Conservation (phyloP, 2,113 vertebrate species). For the Archocentrus centrarchus region DNA sequence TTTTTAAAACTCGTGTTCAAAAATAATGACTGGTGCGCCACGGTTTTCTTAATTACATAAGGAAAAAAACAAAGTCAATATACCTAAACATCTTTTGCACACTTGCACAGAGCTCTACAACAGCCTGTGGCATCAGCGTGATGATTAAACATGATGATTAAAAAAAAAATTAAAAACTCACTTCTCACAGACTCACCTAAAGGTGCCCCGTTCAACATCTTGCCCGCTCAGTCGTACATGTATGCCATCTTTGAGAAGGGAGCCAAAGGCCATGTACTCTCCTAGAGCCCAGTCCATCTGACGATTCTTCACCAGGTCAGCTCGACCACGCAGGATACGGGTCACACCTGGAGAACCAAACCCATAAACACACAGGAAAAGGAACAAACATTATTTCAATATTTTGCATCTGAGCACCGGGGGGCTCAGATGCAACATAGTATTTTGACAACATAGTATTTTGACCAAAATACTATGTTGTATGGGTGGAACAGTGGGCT, state of each 20-base stretch:
- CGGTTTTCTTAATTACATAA: neutral
- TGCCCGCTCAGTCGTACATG: conserved; percentile 91
- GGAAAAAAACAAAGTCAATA: neutral
- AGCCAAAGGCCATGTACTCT: conserved; percentile 92
- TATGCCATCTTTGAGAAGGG: conserved; percentile 91
- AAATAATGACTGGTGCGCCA: neutral
- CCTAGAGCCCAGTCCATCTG: conserved; percentile 92
- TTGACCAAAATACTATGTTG: neutral
- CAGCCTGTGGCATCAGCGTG: neutral
- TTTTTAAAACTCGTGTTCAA: neutral
- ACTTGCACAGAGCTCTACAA: neutral
- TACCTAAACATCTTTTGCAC: neutral
- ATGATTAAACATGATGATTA: neutral
- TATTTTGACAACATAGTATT: too few relatives aligned
- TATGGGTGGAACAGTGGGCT: neutral
- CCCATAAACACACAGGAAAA: conserved; percentile 3
- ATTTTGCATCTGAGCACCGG: too few relatives aligned
- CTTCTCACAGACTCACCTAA: conserved; percentile 81
- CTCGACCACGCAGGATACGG: conserved; percentile 84
- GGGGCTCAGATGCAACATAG: neutral
- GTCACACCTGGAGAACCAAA: conserved; percentile 82
- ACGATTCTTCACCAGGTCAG: conserved; percentile 82
- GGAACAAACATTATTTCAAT: neutral
- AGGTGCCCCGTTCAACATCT: conserved; percentile 92
- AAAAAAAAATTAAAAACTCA: neutral